Conservation (phyloP, 2,888 invertebrate species). For the Agrilus cyanescens region DNA sequence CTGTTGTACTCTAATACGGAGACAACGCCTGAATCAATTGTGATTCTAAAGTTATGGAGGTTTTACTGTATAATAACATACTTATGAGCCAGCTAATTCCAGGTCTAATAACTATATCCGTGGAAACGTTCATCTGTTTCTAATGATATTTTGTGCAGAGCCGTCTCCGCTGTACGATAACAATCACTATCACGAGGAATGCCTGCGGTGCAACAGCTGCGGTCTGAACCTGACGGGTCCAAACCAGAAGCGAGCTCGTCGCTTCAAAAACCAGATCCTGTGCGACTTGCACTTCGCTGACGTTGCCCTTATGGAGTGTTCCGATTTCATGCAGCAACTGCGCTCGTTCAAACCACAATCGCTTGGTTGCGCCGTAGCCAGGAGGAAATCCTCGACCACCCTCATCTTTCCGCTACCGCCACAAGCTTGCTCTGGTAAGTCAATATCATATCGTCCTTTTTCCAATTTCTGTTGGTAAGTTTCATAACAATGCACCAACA, state of each 20-base stretch:
- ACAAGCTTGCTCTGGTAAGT: conserved; percentile 83
- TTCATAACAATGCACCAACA: too few relatives aligned
- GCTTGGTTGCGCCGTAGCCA: conserved; percentile 86
- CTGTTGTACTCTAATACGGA: too few relatives aligned
- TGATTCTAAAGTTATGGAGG: too few relatives aligned
- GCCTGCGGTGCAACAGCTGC: conserved; percentile 91
- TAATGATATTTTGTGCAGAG: conserved; percentile 46
- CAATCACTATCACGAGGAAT: conserved; percentile 95
- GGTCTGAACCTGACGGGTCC: conserved; percentile 86
- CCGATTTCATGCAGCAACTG: conserved; percentile 94
- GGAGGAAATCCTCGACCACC: conserved; percentile 87
- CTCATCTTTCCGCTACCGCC: conserved; percentile 89
- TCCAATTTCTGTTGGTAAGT: not conserved
- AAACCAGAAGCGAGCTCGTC: conserved; percentile 52
- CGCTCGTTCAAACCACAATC: conserved; percentile 93
- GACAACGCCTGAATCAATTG: too few relatives aligned
- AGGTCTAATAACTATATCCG: too few relatives aligned
- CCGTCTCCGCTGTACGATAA: conserved; percentile 87
- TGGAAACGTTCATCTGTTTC: too few relatives aligned
- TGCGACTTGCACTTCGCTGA: conserved; percentile 95
- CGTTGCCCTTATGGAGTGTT: conserved; percentile 94
- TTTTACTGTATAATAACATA: too few relatives aligned
- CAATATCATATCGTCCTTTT: not conserved
- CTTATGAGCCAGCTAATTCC: too few relatives aligned
- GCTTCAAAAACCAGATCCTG: conserved; percentile 81